These are phyloP conservation scores for Diceros bicornis DNA, from an alignment of 2,797 vertebrate genomes.

Conservation along the genomic window DNA sequence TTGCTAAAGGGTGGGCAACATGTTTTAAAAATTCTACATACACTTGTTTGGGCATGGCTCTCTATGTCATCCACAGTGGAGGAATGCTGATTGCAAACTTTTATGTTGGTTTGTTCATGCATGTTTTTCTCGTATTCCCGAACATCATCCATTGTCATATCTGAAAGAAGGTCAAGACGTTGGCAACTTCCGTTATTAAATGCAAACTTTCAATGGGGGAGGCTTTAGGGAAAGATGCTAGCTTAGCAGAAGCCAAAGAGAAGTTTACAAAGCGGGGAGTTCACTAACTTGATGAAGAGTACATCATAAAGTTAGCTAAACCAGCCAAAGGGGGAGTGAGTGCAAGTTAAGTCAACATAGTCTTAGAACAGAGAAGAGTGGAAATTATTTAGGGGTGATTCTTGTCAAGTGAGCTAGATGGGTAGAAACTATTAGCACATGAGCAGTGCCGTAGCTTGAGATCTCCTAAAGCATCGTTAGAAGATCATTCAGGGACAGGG, in stretches of 20 bases:
- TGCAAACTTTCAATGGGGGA: conserved; percentile 85
- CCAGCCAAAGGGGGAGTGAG: conserved; percentile 86
- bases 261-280: conserved; percentile 85
- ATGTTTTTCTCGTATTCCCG: conserved; percentile 98
- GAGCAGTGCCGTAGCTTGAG: conserved; percentile 81
- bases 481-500: conserved; percentile 87
- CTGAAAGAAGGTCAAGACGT: conserved; percentile 96
- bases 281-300: conserved; percentile 90
- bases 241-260: conserved; percentile 88
- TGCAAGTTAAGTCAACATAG: conserved; percentile 84
- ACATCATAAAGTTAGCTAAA: conserved; percentile 90
- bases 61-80: conserved; percentile 97
- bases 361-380: conserved; percentile 87
- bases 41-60: conserved; percentile 96
- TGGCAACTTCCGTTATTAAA: conserved; percentile 90
- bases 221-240: conserved; percentile 81
- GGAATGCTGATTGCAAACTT: conserved; percentile 98
- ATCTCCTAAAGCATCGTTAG: conserved; percentile 91
- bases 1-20: conserved; percentile 86
- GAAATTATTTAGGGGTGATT: conserved; percentile 83
- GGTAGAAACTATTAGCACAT: conserved; percentile 80
- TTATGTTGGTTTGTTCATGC: conserved; percentile 99
- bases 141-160: conserved; percentile 99
- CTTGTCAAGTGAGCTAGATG: conserved; percentile 79
- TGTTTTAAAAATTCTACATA: conserved; percentile 93